Evolutionary conservation across 2,113 vertebrate genomes (phyloP).

Genomic region (Nesogale talazaci): DNA sequence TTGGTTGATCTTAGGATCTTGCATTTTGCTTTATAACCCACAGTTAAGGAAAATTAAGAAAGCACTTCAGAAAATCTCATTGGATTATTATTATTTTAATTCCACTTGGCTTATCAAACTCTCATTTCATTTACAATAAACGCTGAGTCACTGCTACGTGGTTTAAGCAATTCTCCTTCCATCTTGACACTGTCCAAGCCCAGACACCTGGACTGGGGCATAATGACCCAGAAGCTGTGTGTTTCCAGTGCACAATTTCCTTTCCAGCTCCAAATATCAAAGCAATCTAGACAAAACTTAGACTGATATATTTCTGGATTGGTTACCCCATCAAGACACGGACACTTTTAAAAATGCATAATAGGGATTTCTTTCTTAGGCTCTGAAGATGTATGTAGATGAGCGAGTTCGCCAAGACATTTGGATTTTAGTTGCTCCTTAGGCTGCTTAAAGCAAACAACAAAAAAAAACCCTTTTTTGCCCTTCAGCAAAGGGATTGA

Average conservation of each 20-base stretch:
- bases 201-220: not conserved
- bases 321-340: not conserved
- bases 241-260: not conserved
- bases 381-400: not conserved
- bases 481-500: conserved; percentile 40
- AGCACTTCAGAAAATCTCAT: not conserved
- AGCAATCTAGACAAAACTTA: not conserved
- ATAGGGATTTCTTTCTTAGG: not conserved
- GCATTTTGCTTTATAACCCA: conserved; percentile 36
- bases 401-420: too few species aligned
- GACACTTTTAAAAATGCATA: not conserved
- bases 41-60: not conserved
- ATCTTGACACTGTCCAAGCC: not conserved
- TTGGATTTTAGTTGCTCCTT: conserved; percentile 6
- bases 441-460: conserved; percentile 16
- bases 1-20: not conserved
- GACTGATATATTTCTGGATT: not conserved
- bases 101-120: conserved; percentile 27
- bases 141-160: not conserved
- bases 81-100: not conserved
- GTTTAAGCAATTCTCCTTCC: not conserved
- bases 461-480: not conserved
- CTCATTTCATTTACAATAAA: conserved; percentile 4
- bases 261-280: not conserved
- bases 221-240: rapidly evolving